phyloP scores from a whole-genome alignment of 2,113 vertebrate genomes.

The Tragelaphus buxtoni region DNA sequence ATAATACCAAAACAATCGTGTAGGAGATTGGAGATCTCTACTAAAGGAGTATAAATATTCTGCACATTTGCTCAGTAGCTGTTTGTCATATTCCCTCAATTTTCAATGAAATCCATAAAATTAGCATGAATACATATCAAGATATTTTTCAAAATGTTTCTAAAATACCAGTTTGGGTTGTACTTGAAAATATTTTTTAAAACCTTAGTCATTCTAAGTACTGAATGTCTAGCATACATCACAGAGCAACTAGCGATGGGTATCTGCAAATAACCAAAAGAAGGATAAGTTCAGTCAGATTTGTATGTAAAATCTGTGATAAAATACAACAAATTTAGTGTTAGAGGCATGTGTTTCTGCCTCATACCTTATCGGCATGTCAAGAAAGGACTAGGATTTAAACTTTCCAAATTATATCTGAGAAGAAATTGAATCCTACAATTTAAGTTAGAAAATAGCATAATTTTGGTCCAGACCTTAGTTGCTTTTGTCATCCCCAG shows the following conservation, averaged over 20 bases:
- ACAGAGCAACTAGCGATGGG: not conserved
- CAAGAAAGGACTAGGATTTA: not conserved
- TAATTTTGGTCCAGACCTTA: not conserved
- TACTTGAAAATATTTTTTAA: not conserved
- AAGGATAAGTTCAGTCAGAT: not conserved
- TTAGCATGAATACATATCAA: not conserved
- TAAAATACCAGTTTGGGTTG: not conserved
- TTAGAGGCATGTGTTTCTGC: not conserved
- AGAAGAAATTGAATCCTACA: not conserved
- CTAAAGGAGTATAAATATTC: not conserved
- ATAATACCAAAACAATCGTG: not conserved
- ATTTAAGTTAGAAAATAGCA: not conserved
- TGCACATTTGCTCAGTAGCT: accelerated
- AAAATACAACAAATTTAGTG: not conserved
- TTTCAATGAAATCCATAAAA: not conserved
- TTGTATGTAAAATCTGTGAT: not conserved
- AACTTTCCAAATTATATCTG: not conserved
- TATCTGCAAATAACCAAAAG: not conserved
- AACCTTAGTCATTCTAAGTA: not conserved
- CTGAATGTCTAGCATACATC: not conserved
- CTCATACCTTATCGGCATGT: not conserved
- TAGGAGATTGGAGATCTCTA: not conserved
- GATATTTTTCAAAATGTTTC: not conserved
- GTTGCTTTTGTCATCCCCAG: not conserved
- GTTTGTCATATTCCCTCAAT: too few species aligned